phyloP scores from a whole-genome alignment of 2,888 invertebrate species.

The Odontomyia ornata region DNA sequence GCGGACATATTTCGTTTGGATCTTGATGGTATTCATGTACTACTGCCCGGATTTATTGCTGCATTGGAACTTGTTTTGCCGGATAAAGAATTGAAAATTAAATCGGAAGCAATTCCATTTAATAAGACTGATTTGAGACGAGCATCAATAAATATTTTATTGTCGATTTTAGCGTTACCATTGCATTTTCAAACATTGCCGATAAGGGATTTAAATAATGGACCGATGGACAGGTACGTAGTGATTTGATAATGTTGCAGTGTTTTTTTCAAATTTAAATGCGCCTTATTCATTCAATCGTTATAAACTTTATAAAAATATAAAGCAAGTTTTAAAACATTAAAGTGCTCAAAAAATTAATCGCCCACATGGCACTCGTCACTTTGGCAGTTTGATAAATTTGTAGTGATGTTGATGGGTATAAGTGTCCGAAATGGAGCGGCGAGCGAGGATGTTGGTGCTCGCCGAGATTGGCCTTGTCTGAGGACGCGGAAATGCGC shows the following conservation, averaged over 20 bases:
- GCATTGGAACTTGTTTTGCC: constrained; percentile 92
- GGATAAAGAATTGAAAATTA: constrained; percentile 83
- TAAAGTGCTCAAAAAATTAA: background rate
- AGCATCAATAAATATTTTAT: constrained; percentile 88
- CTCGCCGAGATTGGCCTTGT: no score
- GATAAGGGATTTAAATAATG: constrained; percentile 74
- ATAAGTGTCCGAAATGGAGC: no score
- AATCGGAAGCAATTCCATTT: constrained; percentile 68
- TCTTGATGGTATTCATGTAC: constrained; percentile 89
- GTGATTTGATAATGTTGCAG: no score
- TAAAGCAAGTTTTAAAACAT: no score
- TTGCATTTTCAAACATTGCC: constrained; percentile 85
- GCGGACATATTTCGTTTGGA: constrained; percentile 89
- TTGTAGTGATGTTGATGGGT: background rate
- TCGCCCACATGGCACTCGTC: background rate
- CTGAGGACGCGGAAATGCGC: no score
- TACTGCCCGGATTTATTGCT: constrained; percentile 88
- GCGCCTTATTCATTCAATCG: no score
- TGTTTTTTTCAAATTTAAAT: background rate
- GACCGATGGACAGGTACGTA: constrained; percentile 66
- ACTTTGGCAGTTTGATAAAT: no score
- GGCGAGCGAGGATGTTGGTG: no score
- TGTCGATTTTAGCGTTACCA: constrained; percentile 92
- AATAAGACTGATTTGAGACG: constrained; percentile 84
- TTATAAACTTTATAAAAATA: no score